Evolutionary conservation across 1,140 invertebrate species (phyloP).

Genomic region (Trichonephila inaurata): DNA sequence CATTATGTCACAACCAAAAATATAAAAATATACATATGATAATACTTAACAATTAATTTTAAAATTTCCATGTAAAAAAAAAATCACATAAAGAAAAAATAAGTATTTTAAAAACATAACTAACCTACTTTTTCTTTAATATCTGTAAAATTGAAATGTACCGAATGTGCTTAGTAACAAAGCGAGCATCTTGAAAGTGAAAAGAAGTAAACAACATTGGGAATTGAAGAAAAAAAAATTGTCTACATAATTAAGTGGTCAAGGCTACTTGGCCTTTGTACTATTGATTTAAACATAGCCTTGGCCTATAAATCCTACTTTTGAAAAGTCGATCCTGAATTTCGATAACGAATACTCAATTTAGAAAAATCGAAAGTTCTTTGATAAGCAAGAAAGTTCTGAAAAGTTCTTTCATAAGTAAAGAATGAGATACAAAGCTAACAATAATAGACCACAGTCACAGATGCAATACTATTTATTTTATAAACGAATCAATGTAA

Average conservation of each 20-base stretch:
- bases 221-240: neutral
- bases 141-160: too few relatives aligned
- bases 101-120: too few relatives aligned
- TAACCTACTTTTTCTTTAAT: too few relatives aligned
- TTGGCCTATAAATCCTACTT: constrained; percentile 23
- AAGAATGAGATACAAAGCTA: neutral
- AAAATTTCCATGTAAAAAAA: too few relatives aligned
- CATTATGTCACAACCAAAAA: too few relatives aligned
- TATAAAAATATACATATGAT: too few relatives aligned
- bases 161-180: too few relatives aligned
- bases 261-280: constrained; percentile 30
- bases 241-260: neutral
- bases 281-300: constrained; percentile 31
- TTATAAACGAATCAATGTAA: neutral
- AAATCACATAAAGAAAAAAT: too few relatives aligned
- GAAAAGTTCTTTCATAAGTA: neutral
- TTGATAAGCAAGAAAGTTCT: neutral
- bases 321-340: neutral
- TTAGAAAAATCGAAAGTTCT: neutral
- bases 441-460: neutral
- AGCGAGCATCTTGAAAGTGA: too few relatives aligned
- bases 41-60: too few relatives aligned
- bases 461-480: neutral
- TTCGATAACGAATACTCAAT: neutral
- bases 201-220: too few relatives aligned